Base-by-base conservation (phyloP, 1,140 invertebrate genomes). In the Nomia melanderi region DNA sequence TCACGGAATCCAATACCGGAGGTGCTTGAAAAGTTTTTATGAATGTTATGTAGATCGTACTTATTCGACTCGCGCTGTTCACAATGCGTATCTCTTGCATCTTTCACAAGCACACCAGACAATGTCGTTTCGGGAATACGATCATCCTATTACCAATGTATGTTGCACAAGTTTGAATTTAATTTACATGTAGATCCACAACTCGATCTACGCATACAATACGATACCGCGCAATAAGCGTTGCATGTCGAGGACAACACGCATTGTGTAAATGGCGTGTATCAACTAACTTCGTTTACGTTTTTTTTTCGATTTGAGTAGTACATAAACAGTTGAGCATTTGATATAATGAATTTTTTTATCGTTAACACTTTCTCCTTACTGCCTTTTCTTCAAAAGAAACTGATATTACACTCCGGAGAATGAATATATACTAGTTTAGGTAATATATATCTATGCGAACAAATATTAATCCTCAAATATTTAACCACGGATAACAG, bases 101-200 rank as follows among this genome's bases (percentile, higher is more conserved):
- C 41, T 44, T 44, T 44, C 41, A 14, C 41, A 17, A 44, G 5
- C 41, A 17, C 14, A 17, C 41, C 14, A 17, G 14, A 17, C 20
- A 17, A 44, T 44, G 20, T 44, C 41, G 41, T 23, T 31, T 1
- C 27, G 5, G 27, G 11, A 0, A 66, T 8, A 66, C 29, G 29
- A 20, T 66, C 27, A 23, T 31, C 27, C 31, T 25, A 20, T 20
- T 50, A 27, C 14, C 27, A 6, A 14, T 65, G 17, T 20, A 2
- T 14, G 41, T 65, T 66, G 44, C 12, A 14, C 29, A 50, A 66
- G 20, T 50, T 66, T 23, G 20, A 66, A 50, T 66, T 66, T 20
- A 20, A 50, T 66, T 66, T 66, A 17, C 64, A 23, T 66, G 29
- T n/a, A 12, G 44, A 14, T 50, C 31, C 12, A 12, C n/a, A 50